Percentiles rank a stretch among this genome's conserved stretches.
These are phyloP conservation scores for Sapayoa aenigma DNA, from an alignment of 2,113 vertebrate genomes.

Conservation along the genomic window DNA sequence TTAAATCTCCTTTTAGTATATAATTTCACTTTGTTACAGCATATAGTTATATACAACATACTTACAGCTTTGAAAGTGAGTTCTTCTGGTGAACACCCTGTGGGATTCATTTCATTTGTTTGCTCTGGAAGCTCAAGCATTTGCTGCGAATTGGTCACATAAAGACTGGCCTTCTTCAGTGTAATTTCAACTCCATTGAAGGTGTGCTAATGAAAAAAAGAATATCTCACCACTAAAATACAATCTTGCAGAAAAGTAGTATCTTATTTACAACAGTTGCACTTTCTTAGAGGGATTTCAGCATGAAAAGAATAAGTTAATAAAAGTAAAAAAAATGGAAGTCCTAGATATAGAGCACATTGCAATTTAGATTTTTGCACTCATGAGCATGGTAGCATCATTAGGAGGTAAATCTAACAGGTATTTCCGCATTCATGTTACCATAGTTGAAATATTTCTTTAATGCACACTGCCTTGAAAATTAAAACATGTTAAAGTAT, in stretches of 20 bases:
- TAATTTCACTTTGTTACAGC: background rate
- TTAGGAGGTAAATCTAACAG: background rate
- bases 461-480: background rate
- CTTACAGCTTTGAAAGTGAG: background rate
- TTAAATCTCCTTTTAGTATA: background rate
- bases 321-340: background rate
- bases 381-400: background rate
- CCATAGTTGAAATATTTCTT: background rate
- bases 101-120: background rate
- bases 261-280: background rate
- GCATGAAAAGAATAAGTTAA: background rate
- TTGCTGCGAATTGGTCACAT: background rate
- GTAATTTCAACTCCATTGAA: constrained; percentile 51
- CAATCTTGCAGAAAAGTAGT: background rate
- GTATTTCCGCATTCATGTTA: background rate
- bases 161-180: constrained; percentile 5
- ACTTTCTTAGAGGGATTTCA: background rate
- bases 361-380: background rate
- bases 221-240: background rate
- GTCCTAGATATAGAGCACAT: background rate
- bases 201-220: constrained; percentile 23
- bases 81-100: background rate
- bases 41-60: background rate
- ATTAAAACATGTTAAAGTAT: background rate
- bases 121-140: background rate